Evolutionary conservation across 2,888 invertebrate species (phyloP).

Genomic region (Agrotis clavis): DNA sequence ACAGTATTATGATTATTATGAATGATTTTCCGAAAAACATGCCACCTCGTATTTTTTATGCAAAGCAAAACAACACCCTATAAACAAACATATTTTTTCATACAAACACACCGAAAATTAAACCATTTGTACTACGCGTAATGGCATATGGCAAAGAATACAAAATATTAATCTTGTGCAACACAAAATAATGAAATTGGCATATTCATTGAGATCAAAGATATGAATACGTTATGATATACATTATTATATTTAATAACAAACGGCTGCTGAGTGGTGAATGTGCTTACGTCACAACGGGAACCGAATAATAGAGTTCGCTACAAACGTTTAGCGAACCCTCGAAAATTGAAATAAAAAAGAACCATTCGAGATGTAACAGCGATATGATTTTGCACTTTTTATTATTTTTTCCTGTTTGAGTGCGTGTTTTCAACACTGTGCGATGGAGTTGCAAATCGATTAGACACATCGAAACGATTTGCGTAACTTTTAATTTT

Average conservation of each 20-base stretch:
- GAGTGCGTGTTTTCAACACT: conserved; percentile 84
- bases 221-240: conserved; percentile 90
- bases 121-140: conserved; percentile 23
- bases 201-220: conserved; percentile 88
- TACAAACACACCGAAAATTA: conserved; percentile 5
- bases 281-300: conserved; percentile 89
- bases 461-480: conserved; percentile 74
- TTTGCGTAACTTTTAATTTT: conserved; percentile 40
- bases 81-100: neutral
- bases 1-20: conserved; percentile 17
- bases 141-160: conserved; percentile 49
- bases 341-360: conserved; percentile 90
- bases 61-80: neutral
- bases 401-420: conserved; percentile 80
- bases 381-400: conserved; percentile 91
- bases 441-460: conserved; percentile 79
- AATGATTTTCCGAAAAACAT: conserved; percentile 2
- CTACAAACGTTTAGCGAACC: conserved; percentile 90
- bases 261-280: conserved; percentile 85
- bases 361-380: conserved; percentile 89
- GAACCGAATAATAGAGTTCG: conserved; percentile 90
- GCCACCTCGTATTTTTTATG: neutral
- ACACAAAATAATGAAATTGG: conserved; percentile 80
- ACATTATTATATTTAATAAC: conserved; percentile 90
- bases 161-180: conserved; percentile 64